A percentile compares a stretch with the other conserved stretches of the same genome.
These are phyloP conservation scores for Pseudocheirus occidentalis DNA, from an alignment of 2,797 vertebrate species.

Conservation along the genomic window DNA sequence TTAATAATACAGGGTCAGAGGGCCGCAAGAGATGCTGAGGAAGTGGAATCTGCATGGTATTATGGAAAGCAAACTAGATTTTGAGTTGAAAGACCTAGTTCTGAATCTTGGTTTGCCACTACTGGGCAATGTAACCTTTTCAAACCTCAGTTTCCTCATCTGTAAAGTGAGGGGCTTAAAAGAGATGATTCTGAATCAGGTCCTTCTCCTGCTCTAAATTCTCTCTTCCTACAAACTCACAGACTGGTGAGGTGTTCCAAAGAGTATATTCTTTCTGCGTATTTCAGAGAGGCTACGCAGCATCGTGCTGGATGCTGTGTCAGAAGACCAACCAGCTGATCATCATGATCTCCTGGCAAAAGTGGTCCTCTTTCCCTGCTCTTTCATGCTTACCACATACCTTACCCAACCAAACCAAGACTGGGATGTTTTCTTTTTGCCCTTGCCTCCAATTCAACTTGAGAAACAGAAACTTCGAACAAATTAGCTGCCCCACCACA, in stretches of 20 bases:
- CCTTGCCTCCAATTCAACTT: slow-evolving; percentile 26
- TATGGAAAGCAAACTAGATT: neutral
- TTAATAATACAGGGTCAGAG: neutral
- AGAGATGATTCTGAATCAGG: neutral
- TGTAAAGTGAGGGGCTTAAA: neutral
- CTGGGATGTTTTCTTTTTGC: neutral
- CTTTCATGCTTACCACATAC: neutral
- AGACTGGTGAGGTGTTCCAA: neutral
- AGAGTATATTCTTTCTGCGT: neutral
- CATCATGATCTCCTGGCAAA: slow-evolving; percentile 7
- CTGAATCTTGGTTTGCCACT: neutral
- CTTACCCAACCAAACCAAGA: slow-evolving; percentile 20
- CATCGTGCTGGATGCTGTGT: neutral
- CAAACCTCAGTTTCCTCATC: neutral
- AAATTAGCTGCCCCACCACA: rapidly evolving
- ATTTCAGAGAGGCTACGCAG: neutral
- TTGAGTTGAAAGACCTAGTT: neutral
- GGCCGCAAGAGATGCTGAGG: neutral
- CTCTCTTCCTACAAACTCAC: neutral
- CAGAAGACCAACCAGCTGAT: slow-evolving; percentile 8
- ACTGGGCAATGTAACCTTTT: neutral
- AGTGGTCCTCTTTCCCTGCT: neutral
- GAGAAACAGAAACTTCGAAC: neutral
- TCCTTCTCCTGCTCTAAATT: neutral
- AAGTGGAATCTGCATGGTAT: neutral